Evolutionary conservation across 2,888 invertebrate species (phyloP), one percentile per base, ranked within the genome.

Genomic region (Isotomurus palustris): DNA sequence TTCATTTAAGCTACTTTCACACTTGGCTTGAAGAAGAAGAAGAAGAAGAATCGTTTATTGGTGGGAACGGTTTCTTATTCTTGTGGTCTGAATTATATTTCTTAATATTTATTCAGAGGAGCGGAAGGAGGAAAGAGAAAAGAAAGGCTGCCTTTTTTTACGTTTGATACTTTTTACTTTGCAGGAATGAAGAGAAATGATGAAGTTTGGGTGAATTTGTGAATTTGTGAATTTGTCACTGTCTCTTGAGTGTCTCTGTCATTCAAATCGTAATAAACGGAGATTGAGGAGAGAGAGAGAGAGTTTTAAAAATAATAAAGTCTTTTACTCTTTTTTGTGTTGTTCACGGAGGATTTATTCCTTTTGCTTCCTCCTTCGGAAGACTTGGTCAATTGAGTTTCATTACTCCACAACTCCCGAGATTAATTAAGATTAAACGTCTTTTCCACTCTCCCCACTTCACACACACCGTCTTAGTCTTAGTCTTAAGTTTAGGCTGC

Each of bases 341-440:
- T n/a, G n/a, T n/a, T n/a, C n/a, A n/a, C n/a, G n/a, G n/a, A n/a
- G n/a, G n/a, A n/a, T 40, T 19, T 17, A 6, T 40, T 40, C 40
- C 10, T 8, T 17, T 6, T 40, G 12, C 10, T 40, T 8, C 40
- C 40, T 40, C 19, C 12, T 40, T 17, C 17, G n/a, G n/a, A n/a
- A n/a, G 43, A 53, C 22, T 62, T 56, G 62, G 62, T 59, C 62
- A 62, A 62, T 58, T 59, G 53, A 50, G 53, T 59, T 62, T 62
- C 62, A 62, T 62, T 59, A 58, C 29, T 24, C 27, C 40, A n/a
- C 40, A 14, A 47, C 47, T 27, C 6, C 8, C 29, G 51, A 62
- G 58, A 59, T 53, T 62, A 62, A 62, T 62, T 62, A 62, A 58
- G 62, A 62, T 62, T 58, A 62, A 62, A 32, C 44, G 50, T 49